These are phyloP conservation scores for Eumeta japonica DNA, from an alignment of 1,140 invertebrate species.

Conservation along the genomic window DNA sequence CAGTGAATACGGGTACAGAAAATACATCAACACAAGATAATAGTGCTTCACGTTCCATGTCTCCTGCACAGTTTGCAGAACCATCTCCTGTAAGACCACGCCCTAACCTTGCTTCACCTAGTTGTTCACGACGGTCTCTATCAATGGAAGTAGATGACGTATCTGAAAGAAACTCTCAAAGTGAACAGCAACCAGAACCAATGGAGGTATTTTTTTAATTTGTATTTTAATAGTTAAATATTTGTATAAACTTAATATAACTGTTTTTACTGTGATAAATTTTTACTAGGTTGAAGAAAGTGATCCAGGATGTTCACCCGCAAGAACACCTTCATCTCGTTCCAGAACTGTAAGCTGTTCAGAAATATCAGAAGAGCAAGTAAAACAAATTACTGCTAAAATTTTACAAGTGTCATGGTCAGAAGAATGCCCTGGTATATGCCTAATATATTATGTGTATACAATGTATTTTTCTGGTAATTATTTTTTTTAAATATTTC, in stretches of 20 bases:
- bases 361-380: slow-evolving; percentile 64
- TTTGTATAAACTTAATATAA: neutral
- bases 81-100: slow-evolving; percentile 38
- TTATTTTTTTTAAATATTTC: slow-evolving; percentile 16
- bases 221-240: neutral
- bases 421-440: slow-evolving; percentile 58
- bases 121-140: slow-evolving; percentile 42
- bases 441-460: too few species aligned
- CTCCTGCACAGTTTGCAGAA: slow-evolving; percentile 46
- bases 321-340: slow-evolving; percentile 43
- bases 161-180: slow-evolving; percentile 46
- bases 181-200: slow-evolving; percentile 38
- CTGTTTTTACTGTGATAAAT: neutral
- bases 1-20: slow-evolving; percentile 37
- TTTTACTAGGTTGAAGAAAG: slow-evolving; percentile 44
- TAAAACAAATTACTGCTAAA: slow-evolving; percentile 61
- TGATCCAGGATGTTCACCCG: slow-evolving; percentile 39
- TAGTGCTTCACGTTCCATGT: slow-evolving; percentile 45
- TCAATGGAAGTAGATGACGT: slow-evolving; percentile 52
- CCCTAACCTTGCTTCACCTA: slow-evolving; percentile 39
- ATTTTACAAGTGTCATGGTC: slow-evolving; percentile 69
- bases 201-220: slow-evolving; percentile 39
- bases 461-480: slow-evolving; percentile 1
- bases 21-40: slow-evolving; percentile 38
- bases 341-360: slow-evolving; percentile 53